Base-by-base conservation (phyloP, 2,888 invertebrate species). In the Acanthacorydalis orientalis region DNA sequence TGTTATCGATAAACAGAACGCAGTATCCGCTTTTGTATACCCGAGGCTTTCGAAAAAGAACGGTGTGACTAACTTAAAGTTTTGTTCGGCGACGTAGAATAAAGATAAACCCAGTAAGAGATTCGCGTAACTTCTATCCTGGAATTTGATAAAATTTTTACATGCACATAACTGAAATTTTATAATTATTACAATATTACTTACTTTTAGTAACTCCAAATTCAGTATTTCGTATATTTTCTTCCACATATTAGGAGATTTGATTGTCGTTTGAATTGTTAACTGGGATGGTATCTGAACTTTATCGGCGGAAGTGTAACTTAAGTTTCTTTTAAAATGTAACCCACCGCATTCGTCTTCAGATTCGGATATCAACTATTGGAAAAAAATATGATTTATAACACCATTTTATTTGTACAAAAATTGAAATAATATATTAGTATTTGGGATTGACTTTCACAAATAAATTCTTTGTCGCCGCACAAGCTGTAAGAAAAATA, bases 1-100 rank as follows among this genome's bases (percentile, higher is more conserved):
- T 33, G 81, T 83, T 59, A 82, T 74, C 7, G 83, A 83, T 43
- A 83, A 67, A 57, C 83, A 84, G 57, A 78, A 76, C 44, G 85
- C 83, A 16, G 81, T 76, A 54, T 83, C 80, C 40, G 72, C 64
- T 62, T 76, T 78, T 50, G 73, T 69, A 58, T 77, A 78, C 1
- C 76, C 77, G 57, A 79, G 61, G 58, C 71, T 72, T 43, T 70
- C 69, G 53, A 80, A 77, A 60, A 80, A 80, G 62, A 80, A 80
- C 11, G 79, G 79, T 39, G 78, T 78, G 42, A 79, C 73, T 78
- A 79, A 77, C 62, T 82, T 79, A 63, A 82, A 82, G 58, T 82
- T 82, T 62, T 81, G 72, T 60, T 82, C 82, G 43, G 82, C 82
- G 47, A 80, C 79, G 68, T 81, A 83, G 64, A 80, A 81, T 38